phyloP scores from a whole-genome alignment of 2,797 vertebrate genomes.

The Eidolon dupreanum region DNA sequence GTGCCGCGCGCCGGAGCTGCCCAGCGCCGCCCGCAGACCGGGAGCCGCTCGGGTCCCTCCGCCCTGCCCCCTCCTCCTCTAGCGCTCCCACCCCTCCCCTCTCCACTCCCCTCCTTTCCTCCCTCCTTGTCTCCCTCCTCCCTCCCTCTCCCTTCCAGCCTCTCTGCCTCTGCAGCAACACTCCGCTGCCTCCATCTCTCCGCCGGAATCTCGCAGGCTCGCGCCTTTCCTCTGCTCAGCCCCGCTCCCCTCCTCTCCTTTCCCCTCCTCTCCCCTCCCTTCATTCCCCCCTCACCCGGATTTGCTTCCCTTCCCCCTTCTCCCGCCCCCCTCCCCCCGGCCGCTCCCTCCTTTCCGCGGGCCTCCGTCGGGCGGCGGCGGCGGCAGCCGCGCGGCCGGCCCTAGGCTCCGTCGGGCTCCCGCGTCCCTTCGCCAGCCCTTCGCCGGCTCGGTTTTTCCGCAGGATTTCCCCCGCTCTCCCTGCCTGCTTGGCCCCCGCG shows the following conservation, averaged over 20 bases:
- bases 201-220: conserved; percentile 68
- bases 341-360: conserved; percentile 65
- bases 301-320: conserved; percentile 45
- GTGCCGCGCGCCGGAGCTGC: conserved; percentile 74
- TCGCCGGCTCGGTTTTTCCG: conserved; percentile 70
- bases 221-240: conserved; percentile 64
- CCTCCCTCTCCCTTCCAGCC: conserved; percentile 54
- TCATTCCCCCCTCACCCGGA: conserved; percentile 25
- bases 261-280: conserved; percentile 24
- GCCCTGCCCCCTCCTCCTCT: conserved; percentile 46
- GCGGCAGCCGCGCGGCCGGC: conserved; percentile 15
- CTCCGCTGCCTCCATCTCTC: conserved; percentile 80
- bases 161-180: conserved; percentile 83
- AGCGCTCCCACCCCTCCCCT: not conserved
- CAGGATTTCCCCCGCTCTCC: conserved; percentile 70
- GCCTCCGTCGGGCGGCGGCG: conserved; percentile 61
- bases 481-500: not conserved
- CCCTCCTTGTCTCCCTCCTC: not conserved
- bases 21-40: conserved; percentile 77
- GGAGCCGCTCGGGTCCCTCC: conserved; percentile 63
- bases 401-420: not conserved
- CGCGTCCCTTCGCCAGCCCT: conserved; percentile 26
- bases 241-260: conserved; percentile 52
- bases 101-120: conserved; percentile 22
- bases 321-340: not conserved